Evolutionary conservation across 37 sponge, comb jelly and placozoan genomes (phyloP).

Genomic region (Halisarca cf. caerulea): DNA sequence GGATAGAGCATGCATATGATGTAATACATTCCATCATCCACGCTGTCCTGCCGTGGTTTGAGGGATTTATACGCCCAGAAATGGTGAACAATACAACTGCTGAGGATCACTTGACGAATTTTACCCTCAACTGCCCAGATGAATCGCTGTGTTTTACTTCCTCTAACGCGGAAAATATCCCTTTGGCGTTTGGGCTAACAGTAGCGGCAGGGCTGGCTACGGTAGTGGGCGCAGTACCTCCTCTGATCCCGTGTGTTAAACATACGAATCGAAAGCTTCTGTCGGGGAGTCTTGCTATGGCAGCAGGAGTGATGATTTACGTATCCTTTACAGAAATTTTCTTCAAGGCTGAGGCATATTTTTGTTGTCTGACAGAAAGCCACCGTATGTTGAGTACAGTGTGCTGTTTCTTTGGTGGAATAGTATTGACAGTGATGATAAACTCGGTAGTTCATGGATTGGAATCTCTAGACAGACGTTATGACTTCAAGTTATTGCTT

Average conservation of each 20-base stretch:
- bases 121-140: too few relatives aligned
- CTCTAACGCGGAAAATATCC: conserved; percentile 33
- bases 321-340: conserved; percentile 71
- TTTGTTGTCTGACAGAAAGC: conserved; percentile 47
- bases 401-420: conserved; percentile 60
- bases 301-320: conserved; percentile 76
- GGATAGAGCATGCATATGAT: too few relatives aligned
- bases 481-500: too few relatives aligned
- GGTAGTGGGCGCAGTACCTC: conserved; percentile 59
- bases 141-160: too few relatives aligned
- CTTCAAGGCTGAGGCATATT: conserved; percentile 38
- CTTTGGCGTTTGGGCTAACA: conserved; percentile 72
- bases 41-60: too few relatives aligned
- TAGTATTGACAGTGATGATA: conserved; percentile 54
- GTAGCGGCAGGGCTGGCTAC: conserved; percentile 76
- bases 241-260: conserved; percentile 64
- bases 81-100: too few relatives aligned
- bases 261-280: conserved; percentile 45
- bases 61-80: too few relatives aligned
- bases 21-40: too few relatives aligned
- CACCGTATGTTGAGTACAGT: conserved; percentile 39
- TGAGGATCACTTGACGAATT: too few relatives aligned
- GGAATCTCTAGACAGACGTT: conserved; percentile 32
- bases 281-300: conserved; percentile 43
- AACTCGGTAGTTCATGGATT: conserved; percentile 39